Evolutionary conservation across 23 tunicate species (phyloP).

Genomic region (Trididemnum nubilum): DNA sequence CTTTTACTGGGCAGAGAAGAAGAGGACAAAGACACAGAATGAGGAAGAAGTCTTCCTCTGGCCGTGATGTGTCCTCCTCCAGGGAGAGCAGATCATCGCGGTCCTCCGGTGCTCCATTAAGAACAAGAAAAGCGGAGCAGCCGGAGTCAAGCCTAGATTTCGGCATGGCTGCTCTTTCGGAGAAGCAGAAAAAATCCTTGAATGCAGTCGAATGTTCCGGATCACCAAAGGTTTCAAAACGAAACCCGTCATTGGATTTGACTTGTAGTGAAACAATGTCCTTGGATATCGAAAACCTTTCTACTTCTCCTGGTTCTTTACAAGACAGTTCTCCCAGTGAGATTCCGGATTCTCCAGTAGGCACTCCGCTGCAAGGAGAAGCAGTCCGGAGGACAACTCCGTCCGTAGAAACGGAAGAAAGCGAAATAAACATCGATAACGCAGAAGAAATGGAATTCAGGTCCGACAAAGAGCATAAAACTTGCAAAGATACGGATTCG

Average conservation of each 20-base stretch:
- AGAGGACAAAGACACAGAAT: not conserved
- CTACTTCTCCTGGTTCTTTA: not conserved
- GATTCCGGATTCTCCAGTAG: too few relatives aligned
- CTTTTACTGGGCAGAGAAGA: not conserved
- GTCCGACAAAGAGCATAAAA: too few relatives aligned
- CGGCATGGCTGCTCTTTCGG: constrained; percentile 38
- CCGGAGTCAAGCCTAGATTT: constrained; percentile 29
- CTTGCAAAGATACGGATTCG: too few relatives aligned
- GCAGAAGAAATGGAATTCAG: too few relatives aligned
- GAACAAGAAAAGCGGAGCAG: constrained; percentile 1
- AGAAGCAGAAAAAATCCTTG: constrained; percentile 32
- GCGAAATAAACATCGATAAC: too few relatives aligned
- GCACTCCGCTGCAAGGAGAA: too few relatives aligned
- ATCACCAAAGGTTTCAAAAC: not conserved
- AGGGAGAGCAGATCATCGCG: not conserved
- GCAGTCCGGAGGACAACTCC: too few relatives aligned
- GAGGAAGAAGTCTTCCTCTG: not conserved
- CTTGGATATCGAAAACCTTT: constrained; percentile 33
- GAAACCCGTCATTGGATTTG: constrained; percentile 57
- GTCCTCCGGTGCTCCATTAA: not conserved
- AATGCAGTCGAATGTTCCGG: constrained; percentile 2
- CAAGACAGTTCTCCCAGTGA: not conserved
- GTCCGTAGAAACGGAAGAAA: too few relatives aligned
- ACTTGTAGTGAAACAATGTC: constrained; percentile 78
- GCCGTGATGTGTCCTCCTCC: not conserved